Evolutionary conservation across 2,888 invertebrate genomes (phyloP).

Genomic region (Ectemnius lituratus): DNA sequence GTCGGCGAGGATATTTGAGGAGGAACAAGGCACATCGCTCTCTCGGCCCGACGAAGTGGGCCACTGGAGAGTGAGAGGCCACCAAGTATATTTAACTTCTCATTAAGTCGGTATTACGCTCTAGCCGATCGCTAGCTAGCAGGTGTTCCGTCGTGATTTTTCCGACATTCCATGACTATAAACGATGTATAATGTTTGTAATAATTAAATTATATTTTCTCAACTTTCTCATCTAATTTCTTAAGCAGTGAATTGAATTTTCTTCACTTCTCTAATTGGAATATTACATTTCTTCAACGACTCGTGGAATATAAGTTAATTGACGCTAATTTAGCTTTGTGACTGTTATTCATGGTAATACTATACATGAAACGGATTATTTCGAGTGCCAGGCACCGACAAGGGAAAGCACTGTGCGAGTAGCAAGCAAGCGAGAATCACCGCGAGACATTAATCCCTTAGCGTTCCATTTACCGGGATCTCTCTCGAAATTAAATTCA

Average conservation of each 20-base stretch:
- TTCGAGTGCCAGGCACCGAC: no score
- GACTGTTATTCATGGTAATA: no score
- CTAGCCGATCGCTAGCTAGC: constrained; percentile 37
- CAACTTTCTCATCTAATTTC: no score
- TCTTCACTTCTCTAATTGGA: no score
- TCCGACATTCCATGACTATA: not conserved
- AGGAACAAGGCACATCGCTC: constrained; percentile 33
- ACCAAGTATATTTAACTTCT: constrained; percentile 64
- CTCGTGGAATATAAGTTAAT: no score
- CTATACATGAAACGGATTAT: no score
- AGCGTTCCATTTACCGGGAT: constrained; percentile 37
- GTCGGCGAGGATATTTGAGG: constrained; percentile 19
- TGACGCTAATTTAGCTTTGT: no score
- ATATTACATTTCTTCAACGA: no score
- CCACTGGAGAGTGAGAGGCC: constrained; percentile 68
- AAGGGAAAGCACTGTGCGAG: no score
- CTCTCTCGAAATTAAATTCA: constrained; percentile 15
- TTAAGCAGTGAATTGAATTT: no score
- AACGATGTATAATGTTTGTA: no score
- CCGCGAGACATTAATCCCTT: constrained; percentile 20
- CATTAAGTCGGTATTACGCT: constrained; percentile 60
- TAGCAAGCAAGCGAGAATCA: constrained; percentile 17
- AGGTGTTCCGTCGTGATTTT: constrained; percentile 41
- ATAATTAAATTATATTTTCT: no score
- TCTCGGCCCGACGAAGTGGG: constrained; percentile 63